Percentiles rank a stretch among this genome's conserved stretches.
These are phyloP conservation scores for Cryptotis parvus DNA, from an alignment of 2,113 vertebrate genomes.

Conservation along the genomic window DNA sequence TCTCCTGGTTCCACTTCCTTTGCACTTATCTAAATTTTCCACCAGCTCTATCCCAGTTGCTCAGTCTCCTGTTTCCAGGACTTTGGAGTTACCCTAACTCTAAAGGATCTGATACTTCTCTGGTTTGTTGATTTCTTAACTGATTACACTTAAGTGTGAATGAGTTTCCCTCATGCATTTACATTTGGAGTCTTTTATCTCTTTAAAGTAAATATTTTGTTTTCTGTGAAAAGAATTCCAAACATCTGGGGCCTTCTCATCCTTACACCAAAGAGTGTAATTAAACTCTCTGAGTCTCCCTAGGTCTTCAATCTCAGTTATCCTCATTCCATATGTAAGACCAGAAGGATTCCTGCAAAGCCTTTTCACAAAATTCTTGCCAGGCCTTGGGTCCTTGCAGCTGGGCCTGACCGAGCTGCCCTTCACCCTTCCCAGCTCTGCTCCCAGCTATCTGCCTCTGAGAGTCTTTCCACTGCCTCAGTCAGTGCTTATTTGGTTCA, in stretches of 20 bases:
- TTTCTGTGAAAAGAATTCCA: slow-evolving; percentile 71
- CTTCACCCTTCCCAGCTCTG: not conserved
- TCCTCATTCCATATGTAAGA: not conserved
- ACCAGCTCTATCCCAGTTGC: not conserved
- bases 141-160: slow-evolving; percentile 63
- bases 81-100: not conserved
- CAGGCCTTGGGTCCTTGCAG: not conserved
- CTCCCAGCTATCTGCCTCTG: too few relatives aligned
- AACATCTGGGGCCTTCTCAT: slow-evolving; percentile 50
- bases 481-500: not conserved
- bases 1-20: not conserved
- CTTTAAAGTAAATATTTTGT: slow-evolving; percentile 73
- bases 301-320: slow-evolving; percentile 34
- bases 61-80: not conserved
- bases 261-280: slow-evolving; percentile 46
- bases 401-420: not conserved
- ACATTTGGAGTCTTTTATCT: slow-evolving; percentile 70
- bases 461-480: not conserved
- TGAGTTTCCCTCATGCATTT: slow-evolving; percentile 55
- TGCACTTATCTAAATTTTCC: not conserved
- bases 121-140: slow-evolving; percentile 55
- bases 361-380: slow-evolving; percentile 31
- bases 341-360: slow-evolving; percentile 17
- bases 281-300: slow-evolving; percentile 55
- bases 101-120: slow-evolving; percentile 10